These are phyloP conservation scores for Thamnophis sirtalis DNA, from an alignment of 2,113 vertebrate species.

Conservation along the genomic window DNA sequence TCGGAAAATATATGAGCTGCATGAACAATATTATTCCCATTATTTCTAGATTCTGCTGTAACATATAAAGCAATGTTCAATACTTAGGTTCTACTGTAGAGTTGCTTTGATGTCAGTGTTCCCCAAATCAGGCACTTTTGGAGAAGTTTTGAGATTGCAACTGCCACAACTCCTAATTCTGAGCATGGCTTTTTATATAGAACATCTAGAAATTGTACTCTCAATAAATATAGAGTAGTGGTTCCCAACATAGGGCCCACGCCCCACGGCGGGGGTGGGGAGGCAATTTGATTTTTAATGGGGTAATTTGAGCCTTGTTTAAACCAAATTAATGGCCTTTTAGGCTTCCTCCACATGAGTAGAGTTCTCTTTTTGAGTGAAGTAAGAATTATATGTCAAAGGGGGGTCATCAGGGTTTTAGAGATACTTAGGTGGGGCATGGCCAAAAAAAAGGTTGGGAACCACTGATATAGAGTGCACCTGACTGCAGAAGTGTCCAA, in stretches of 20 bases:
- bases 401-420: too few species aligned
- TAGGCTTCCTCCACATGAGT: too few species aligned
- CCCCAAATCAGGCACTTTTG: neutral
- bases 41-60: neutral
- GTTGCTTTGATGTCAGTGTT: neutral
- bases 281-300: too few species aligned
- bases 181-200: neutral
- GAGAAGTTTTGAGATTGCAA: neutral
- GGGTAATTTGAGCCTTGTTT: too few species aligned
- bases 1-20: neutral
- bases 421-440: too few species aligned
- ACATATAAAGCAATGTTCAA: neutral
- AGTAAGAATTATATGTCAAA: too few species aligned
- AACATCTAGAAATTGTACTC: neutral
- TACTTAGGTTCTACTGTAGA: neutral
- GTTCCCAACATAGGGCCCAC: too few species aligned
- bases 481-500: neutral
- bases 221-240: neutral
- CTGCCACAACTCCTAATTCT: neutral
- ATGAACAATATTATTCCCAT: neutral
- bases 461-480: neutral
- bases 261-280: too few species aligned
- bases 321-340: too few species aligned
- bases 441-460: too few species aligned
- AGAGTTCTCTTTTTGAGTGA: too few species aligned